A percentile compares a stretch with the other conserved stretches of the same genome.
phyloP scores from a whole-genome alignment of 2,888 invertebrate species.

The Clusia tigrina region DNA sequence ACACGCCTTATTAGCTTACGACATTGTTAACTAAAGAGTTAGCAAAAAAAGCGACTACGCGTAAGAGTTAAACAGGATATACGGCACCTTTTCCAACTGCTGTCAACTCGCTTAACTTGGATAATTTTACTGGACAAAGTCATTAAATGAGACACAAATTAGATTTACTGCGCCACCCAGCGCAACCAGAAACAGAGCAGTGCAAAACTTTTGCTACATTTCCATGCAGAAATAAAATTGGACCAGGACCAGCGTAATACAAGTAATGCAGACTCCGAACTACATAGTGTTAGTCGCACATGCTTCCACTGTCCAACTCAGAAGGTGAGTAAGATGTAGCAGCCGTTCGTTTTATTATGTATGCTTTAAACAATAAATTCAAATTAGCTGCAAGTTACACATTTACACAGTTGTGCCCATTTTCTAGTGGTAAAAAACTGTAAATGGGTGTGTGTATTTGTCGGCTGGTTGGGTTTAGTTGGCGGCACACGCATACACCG shows the following conservation, averaged over 20 bases:
- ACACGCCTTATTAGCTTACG: no score
- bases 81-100: slow-evolving; percentile 38
- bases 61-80: slow-evolving; percentile 48
- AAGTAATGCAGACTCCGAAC: background rate
- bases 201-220: background rate
- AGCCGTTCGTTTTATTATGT: slow-evolving; percentile 28
- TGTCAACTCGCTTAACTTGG: slow-evolving; percentile 42
- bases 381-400: slow-evolving; percentile 58
- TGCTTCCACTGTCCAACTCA: slow-evolving; percentile 21
- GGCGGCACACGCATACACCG: slow-evolving; percentile 50
- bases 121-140: slow-evolving; percentile 55
- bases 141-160: slow-evolving; percentile 62
- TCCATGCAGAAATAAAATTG: background rate
- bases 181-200: slow-evolving; percentile 36
- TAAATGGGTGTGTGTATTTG: slow-evolving; percentile 22
- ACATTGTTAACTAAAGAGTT: no score
- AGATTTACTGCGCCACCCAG: slow-evolving; percentile 58
- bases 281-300: slow-evolving; percentile 19
- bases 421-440: slow-evolving; percentile 39
- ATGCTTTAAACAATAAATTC: slow-evolving; percentile 58
- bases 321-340: slow-evolving; percentile 34
- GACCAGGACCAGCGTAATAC: background rate
- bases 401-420: slow-evolving; percentile 53
- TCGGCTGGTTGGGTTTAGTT: slow-evolving; percentile 13
- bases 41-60: no score